A percentile compares a stretch with the other conserved stretches of the same genome.
phyloP scores from a whole-genome alignment of 2,797 vertebrate genomes.

The Crax fasciolata region DNA sequence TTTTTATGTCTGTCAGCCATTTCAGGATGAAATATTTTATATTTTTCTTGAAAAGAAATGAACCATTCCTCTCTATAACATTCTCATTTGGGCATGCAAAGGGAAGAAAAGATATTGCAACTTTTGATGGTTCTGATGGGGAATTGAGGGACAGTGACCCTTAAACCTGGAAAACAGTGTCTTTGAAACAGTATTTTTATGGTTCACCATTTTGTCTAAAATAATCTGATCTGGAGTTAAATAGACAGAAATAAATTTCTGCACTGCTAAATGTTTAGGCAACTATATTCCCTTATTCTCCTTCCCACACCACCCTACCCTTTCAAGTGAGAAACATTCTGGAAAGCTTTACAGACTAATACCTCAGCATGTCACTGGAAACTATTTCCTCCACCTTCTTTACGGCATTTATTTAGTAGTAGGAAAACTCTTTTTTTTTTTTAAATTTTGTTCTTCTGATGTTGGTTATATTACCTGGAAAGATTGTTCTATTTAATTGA shows the following conservation, averaged over 20 bases:
- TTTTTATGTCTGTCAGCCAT: constrained; percentile 39
- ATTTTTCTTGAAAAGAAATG: constrained; percentile 32
- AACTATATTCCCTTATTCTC: not conserved
- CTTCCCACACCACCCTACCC: not conserved
- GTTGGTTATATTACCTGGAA: not conserved
- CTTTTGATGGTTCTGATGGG: not conserved
- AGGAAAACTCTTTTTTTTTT: not conserved
- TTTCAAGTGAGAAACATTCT: not conserved
- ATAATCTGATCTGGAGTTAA: not conserved
- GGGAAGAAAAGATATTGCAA: constrained; percentile 20
- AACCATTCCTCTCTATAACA: not conserved
- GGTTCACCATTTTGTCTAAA: not conserved
- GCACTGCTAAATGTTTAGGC: not conserved
- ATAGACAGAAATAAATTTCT: not conserved
- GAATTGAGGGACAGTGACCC: not conserved
- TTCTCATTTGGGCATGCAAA: not conserved
- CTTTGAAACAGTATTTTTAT: not conserved
- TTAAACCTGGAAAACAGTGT: not conserved
- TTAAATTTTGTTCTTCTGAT: not conserved
- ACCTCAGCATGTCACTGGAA: not conserved
- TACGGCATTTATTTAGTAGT: not conserved
- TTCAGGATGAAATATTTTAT: constrained; percentile 24
- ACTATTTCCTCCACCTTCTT: not conserved
- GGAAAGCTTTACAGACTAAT: not conserved
- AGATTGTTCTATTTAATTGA: not conserved